Base-by-base conservation (phyloP, 2,113 vertebrate species). In the Poeciliopsis retropinna region DNA sequence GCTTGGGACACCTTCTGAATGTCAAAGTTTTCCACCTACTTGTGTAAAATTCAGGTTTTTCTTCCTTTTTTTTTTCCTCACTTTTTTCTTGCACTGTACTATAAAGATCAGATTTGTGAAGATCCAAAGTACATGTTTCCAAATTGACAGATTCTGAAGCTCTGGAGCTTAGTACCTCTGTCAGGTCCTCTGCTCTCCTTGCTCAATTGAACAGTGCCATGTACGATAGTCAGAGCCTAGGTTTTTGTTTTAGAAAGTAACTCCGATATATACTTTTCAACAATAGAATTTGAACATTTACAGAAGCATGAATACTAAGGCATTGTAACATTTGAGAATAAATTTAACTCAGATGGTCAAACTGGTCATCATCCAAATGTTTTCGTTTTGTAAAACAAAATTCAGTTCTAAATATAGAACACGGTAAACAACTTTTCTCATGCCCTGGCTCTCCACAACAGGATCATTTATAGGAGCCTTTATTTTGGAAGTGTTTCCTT, bases 401-500 rank as follows among this genome's bases (percentile, higher is more conserved):
- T 31, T 62, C 4, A n/a, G 7, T 37, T 85, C 82, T 79, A 77
- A 85, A 84, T 68, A 82, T 83, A 81, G 81, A 80, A 51, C 28
- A 15, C 39, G 17, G 57, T 51, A 70, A 65, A 25, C 67, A 25
- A 57, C 64, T 67, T 75, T 73, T 79, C 66, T 62, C 30, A 72
- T 64, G 57, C 68, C 75, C 41, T 72, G 51, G 75, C 60, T 54
- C 57, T 31, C 65, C n/a, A 41, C 77, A 79, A 77, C 54, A 70
- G 32, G 80, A 82, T 84, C 51, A 10, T 79, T 85, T 85, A 70
- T 66, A 37, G 68, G 80, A 82, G 87, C 77, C 67, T 72, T 84
- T 87, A 77, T 81, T 70, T 65, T 72, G 75, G 8, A 72, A 80
- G 71, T 73, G 79, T 79, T 89, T 87, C 72, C 81, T 85, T 67